Evolutionary conservation across 2,113 vertebrate species (phyloP).

Genomic region (Cryptotis parvus): DNA sequence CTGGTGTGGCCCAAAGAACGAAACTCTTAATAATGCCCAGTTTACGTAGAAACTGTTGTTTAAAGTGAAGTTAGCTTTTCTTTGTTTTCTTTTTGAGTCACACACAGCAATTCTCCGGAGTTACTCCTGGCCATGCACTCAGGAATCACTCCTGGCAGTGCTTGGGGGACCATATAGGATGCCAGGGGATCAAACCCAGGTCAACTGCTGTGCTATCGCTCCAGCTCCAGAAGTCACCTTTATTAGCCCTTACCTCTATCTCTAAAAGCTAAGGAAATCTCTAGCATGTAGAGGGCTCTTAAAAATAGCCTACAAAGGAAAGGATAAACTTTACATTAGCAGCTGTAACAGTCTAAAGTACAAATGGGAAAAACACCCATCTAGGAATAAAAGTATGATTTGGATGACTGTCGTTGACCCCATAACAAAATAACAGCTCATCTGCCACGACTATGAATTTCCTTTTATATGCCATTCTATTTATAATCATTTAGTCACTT

Average conservation of each 20-base stretch:
- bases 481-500: not conserved
- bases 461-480: not conserved
- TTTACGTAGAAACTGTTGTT: slow-evolving; percentile 29
- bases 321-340: not conserved
- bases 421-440: not conserved
- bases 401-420: not conserved
- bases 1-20: no score
- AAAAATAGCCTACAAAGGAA: not conserved
- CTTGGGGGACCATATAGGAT: no score
- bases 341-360: not conserved
- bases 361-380: not conserved
- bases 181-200: no score
- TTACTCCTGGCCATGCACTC: no score
- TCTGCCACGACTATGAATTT: not conserved
- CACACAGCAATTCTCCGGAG: no score
- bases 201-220: no score
- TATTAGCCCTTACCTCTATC: not conserved
- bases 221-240: no score
- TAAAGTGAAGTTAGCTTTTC: slow-evolving; percentile 50
- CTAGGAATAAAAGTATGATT: not conserved
- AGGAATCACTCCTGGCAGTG: no score
- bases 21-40: not conserved
- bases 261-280: not conserved
- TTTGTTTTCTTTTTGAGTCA: no score
- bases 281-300: not conserved